Evolutionary conservation across 2,113 vertebrate genomes (phyloP).

Genomic region (Entelurus aequoreus): DNA sequence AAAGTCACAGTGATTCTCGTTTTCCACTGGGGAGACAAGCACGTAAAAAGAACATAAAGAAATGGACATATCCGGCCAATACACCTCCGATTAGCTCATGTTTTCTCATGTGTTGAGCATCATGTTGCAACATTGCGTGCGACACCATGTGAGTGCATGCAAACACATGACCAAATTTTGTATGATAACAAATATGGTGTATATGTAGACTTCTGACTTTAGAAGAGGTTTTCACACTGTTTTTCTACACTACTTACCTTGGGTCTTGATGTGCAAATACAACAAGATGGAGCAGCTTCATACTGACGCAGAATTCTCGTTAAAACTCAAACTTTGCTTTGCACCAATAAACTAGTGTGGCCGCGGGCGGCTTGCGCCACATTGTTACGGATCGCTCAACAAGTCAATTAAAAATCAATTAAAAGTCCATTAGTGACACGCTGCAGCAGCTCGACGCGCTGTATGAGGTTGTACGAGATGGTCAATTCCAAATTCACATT

Average conservation of each 20-base stretch:
- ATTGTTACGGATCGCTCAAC: conserved; percentile 16
- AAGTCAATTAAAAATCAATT: conserved; percentile 26
- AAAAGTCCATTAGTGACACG: conserved; percentile 7
- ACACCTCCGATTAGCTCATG: conserved; percentile 3
- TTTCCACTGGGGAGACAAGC: conserved; percentile 80
- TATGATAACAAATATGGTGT: not conserved
- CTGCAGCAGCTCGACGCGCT: conserved; percentile 5
- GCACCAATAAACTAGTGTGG: conserved; percentile 5
- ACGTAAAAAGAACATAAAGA: not conserved
- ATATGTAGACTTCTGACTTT: conserved; percentile 19
- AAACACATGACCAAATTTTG: conserved; percentile 9
- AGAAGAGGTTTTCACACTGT: not conserved
- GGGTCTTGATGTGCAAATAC: not conserved
- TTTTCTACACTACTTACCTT: not conserved
- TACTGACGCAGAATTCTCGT: not conserved
- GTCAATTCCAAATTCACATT: no score
- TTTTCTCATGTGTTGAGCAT: conserved; percentile 1
- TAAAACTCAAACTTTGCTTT: not conserved
- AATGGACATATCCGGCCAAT: not conserved
- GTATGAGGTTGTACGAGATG: not conserved
- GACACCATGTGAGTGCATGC: conserved; percentile 35
- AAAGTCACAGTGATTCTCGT: conserved; percentile 96
- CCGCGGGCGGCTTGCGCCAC: not conserved
- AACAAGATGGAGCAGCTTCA: not conserved
- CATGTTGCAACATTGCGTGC: conserved; percentile 13